Base-by-base conservation (phyloP, 1,140 invertebrate genomes). In the Formica exsecta region DNA sequence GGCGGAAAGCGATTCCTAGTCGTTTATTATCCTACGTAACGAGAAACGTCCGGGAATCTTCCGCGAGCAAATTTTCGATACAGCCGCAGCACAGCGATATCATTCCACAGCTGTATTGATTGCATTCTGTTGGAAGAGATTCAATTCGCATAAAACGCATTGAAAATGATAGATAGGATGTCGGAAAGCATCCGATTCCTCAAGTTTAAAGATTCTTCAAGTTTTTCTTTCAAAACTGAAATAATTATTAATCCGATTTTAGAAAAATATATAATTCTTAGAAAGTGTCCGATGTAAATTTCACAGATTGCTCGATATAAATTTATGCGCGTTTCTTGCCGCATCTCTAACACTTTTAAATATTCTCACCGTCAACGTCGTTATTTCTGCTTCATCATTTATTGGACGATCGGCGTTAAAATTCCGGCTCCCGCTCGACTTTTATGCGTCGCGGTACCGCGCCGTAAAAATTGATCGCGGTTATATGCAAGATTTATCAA, bases 401-500 rank as follows among this genome's bases (percentile, higher is more conserved):
- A 81, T 51, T 51, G 68, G 44, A 19, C 68, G 38, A 70, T 59
- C 36, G 77, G 19, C 25, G 51, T 73, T 81, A 73, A 81, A 81
- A 81, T 81, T 81, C 79, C 64, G 64, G 64, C 11, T 25, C 13
- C 48, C 48, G 51, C 22, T 22, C 29, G 86, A 85, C 57, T 89
- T 79, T 89, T 84, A 85, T 79, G 80, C 65, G 16, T 29, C 32
- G 19, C 13, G 38, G 6, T 32, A 41, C 65, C 19, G 22, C 61
- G 16, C 22, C n/a, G 73, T 85, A 88, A 88, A 80, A 88, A 65
- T 86, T 59, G 87, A 88, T 88, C 81, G 68, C 38, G 54, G 68
- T 62, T 74, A 74, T 75, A 81, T 89, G 76, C 84, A 89, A 89
- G 74, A 86, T 89, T 88, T 85, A 89, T 86, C 83, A 70, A 65